Percentiles rank a stretch among this genome's conserved stretches.
These are phyloP conservation scores for Pyralis farinalis DNA, from an alignment of 2,888 invertebrate species.

Conservation along the genomic window DNA sequence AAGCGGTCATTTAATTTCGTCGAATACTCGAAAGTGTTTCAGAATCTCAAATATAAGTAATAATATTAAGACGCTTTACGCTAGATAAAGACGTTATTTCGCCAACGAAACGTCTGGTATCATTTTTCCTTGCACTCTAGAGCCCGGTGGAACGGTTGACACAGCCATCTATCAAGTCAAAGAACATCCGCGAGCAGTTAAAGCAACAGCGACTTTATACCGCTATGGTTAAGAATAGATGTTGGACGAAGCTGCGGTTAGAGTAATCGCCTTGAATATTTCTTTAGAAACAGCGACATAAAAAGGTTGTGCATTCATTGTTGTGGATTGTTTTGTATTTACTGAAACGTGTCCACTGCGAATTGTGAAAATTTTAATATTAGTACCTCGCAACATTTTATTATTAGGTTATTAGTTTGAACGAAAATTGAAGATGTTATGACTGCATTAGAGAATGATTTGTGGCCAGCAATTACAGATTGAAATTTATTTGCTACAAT, in stretches of 20 bases:
- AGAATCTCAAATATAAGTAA: constrained; percentile 41
- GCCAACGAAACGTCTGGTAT: constrained; percentile 34
- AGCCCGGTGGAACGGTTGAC: constrained; percentile 42
- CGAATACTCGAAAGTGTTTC: constrained; percentile 31
- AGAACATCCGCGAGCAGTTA: constrained; percentile 20
- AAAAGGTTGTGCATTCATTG: constrained; percentile 31
- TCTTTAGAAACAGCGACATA: constrained; percentile 27
- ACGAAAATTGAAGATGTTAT: not conserved
- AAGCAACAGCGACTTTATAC: constrained; percentile 33
- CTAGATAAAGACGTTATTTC: constrained; percentile 52
- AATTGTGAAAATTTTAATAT: not conserved
- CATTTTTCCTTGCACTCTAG: constrained; percentile 44
- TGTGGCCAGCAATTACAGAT: constrained; percentile 10
- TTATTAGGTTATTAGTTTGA: too few species aligned
- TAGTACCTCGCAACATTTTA: too few species aligned
- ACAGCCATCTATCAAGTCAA: constrained; percentile 46
- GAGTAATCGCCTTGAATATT: constrained; percentile 28
- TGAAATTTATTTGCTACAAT: constrained; percentile 16
- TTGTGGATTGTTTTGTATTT: constrained; percentile 27
- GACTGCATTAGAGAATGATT: constrained; percentile 15
- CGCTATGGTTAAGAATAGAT: constrained; percentile 21
- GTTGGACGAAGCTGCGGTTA: constrained; percentile 14
- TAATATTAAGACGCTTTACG: constrained; percentile 44
- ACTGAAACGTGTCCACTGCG: constrained; percentile 11
- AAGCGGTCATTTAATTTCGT: constrained; percentile 38